Percentiles rank a stretch among this genome's conserved stretches.
phyloP scores from a whole-genome alignment of 2,113 vertebrate species.

The Rana temporaria region DNA sequence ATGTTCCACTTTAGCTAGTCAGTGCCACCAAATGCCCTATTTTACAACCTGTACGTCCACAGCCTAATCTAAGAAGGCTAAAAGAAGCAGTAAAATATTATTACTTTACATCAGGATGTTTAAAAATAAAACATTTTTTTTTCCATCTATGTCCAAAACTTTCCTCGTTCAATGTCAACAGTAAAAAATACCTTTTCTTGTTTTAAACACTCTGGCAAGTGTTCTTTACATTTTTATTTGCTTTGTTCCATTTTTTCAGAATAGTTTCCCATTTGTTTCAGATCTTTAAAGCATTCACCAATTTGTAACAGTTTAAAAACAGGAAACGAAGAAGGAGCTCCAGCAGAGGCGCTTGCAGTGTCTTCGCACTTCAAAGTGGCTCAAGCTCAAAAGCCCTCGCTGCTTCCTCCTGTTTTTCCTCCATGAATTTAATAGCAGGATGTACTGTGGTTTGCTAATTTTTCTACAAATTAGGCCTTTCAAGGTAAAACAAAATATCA shows the following conservation, averaged over 20 bases:
- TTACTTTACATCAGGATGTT: no score
- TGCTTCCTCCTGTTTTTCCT: constrained; percentile 6
- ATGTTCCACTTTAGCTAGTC: no score
- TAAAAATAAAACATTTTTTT: no score
- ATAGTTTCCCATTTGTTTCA: constrained; percentile 34
- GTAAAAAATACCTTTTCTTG: no score
- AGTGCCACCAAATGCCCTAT: no score
- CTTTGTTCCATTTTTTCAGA: constrained; percentile 10
- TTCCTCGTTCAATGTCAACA: no score
- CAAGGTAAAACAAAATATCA: no score
- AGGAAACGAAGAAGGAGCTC: constrained; percentile 29
- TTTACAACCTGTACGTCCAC: no score
- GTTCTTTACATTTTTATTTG: constrained; percentile 9
- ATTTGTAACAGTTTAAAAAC: constrained; percentile 18
- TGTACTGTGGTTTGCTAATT: not conserved
- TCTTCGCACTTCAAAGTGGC: constrained; percentile 27
- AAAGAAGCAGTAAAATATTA: no score
- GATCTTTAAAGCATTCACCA: constrained; percentile 27
- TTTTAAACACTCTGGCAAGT: not conserved
- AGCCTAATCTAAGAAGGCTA: no score
- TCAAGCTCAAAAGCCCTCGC: not conserved
- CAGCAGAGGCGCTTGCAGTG: constrained; percentile 16
- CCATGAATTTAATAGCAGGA: not conserved
- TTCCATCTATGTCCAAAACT: no score
- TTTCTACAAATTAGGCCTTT: no score